These are phyloP conservation scores for Entomobrya multifasciata DNA, from an alignment of 2,888 invertebrate genomes.

Conservation along the genomic window DNA sequence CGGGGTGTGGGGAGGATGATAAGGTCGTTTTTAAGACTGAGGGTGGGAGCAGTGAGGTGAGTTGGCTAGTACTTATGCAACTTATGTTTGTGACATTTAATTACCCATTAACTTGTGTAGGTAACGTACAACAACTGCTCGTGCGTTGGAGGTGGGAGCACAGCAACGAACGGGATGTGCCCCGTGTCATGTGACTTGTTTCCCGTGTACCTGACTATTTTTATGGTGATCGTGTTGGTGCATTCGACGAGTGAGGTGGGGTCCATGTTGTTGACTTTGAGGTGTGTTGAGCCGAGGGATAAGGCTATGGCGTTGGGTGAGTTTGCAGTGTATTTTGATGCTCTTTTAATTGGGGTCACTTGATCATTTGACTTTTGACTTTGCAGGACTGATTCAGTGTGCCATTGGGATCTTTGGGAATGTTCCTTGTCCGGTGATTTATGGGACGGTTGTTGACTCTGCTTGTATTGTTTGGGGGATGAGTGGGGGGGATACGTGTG, in stretches of 20 bases:
- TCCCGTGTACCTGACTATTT: slow-evolving; percentile 89
- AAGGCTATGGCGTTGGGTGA: slow-evolving; percentile 95
- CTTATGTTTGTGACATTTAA: not conserved
- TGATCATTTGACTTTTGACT: not conserved
- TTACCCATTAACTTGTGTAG: not conserved
- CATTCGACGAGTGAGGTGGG: slow-evolving; percentile 97
- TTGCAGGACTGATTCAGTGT: slow-evolving; percentile 89
- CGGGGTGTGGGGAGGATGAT: slow-evolving; percentile 86
- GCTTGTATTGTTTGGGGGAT: slow-evolving; percentile 92
- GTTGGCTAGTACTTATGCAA: not conserved
- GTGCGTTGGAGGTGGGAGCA: slow-evolving; percentile 81
- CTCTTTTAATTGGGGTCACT: not conserved
- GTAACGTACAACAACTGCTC: slow-evolving; percentile 81
- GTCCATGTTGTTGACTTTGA: slow-evolving; percentile 92
- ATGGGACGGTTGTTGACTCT: slow-evolving; percentile 95
- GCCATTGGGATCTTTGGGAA: slow-evolving; percentile 96
- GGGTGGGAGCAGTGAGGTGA: not conserved
- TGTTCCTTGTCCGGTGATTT: slow-evolving; percentile 96
- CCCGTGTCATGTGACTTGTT: slow-evolving; percentile 90
- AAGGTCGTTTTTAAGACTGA: not conserved
- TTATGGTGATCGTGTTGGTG: slow-evolving; percentile 93
- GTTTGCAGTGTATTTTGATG: not conserved
- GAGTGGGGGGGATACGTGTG: slow-evolving; percentile 3
- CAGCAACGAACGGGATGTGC: slow-evolving; percentile 90
- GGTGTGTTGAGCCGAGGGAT: slow-evolving; percentile 94